Base-by-base conservation (phyloP, 2,113 vertebrate genomes). In the Pollimyrus isidori region DNA sequence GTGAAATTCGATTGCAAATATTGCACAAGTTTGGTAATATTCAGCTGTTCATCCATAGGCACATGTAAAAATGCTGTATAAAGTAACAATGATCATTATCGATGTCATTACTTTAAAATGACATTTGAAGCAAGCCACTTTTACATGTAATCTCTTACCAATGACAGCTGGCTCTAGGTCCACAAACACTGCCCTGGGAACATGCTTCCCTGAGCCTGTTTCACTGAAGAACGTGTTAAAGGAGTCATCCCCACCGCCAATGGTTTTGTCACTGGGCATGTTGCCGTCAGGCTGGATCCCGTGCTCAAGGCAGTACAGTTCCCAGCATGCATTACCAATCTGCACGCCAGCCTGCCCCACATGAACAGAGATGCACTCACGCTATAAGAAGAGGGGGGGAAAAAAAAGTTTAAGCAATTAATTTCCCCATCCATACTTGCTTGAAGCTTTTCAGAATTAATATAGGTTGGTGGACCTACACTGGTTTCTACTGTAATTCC, bases 151-250 rank as follows among this genome's bases (percentile, higher is more conserved):
- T 30, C 7, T 19, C 86, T 19, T 93, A 96, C 94, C 95, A 89
- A 95, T 93, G 1, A 96, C 94, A 0, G 95, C 90, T 13, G 95
- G 94, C 19, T 96, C 95, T 0, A 95, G 92, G 91, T 95, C 95
- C 91, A 96, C 95, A 10, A 96, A 96, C 17, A 96, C 93, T 0
- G 95, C 94, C 0, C 94, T 80, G 0, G 95, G 93, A 0, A 95
- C 94, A 0, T 94, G 94, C 21, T 95, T 95, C 3, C 94, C 95
- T 0, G 95, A 93, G 0, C 93, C 87, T 0, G 94, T 95, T 91
- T 96, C 95, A 0, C 94, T 95, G 93, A 96, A 96, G 93, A 96
- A 96, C 0, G 95, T 95, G 88, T 95, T 95, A 21, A 95, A 96
- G 88, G 94, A 96, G 76, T 95, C 95, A 0, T 95, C 92, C 0